Evolutionary conservation across 37 sponge, comb jelly and placozoan species (phyloP).

Genomic region (Lycopodina hypogea): DNA sequence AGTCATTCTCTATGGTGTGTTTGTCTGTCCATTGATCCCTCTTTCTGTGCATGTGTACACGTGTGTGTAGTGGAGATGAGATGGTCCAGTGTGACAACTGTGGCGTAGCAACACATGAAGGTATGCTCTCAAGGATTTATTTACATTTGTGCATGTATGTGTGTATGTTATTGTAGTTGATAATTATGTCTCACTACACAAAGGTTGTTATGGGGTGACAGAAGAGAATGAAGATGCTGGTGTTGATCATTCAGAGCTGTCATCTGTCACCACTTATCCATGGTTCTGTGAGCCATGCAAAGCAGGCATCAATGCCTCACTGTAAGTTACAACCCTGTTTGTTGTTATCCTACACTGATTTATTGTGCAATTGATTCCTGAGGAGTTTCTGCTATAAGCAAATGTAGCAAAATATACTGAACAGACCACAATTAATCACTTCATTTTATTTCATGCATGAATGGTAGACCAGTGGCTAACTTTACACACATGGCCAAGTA

Average conservation of each 20-base stretch:
- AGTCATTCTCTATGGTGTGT: not conserved
- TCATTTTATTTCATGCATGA: too few species aligned
- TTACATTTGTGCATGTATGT: not conserved
- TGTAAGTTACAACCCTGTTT: constrained; percentile 37
- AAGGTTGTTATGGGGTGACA: constrained; percentile 87
- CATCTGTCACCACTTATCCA: constrained; percentile 61
- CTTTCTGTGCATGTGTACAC: not conserved
- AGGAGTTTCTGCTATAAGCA: not conserved
- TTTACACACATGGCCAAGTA: too few species aligned
- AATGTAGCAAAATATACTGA: not conserved
- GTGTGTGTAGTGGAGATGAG: constrained; percentile 37
- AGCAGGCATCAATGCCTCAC: constrained; percentile 38
- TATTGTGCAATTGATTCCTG: too few species aligned
- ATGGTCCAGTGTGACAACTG: constrained; percentile 81
- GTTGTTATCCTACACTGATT: too few species aligned
- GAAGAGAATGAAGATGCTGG: constrained; percentile 58
- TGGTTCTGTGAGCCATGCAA: constrained; percentile 94
- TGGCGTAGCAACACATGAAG: constrained; percentile 89
- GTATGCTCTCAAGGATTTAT: constrained; percentile 6
- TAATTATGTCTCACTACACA: not conserved
- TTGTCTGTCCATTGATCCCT: not conserved
- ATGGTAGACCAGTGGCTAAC: too few species aligned
- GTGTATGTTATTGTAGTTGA: not conserved
- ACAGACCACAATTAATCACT: not conserved
- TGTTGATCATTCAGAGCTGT: constrained; percentile 46